Evolutionary conservation across 2,113 vertebrate species (phyloP).

Genomic region (Climacteris rufus): DNA sequence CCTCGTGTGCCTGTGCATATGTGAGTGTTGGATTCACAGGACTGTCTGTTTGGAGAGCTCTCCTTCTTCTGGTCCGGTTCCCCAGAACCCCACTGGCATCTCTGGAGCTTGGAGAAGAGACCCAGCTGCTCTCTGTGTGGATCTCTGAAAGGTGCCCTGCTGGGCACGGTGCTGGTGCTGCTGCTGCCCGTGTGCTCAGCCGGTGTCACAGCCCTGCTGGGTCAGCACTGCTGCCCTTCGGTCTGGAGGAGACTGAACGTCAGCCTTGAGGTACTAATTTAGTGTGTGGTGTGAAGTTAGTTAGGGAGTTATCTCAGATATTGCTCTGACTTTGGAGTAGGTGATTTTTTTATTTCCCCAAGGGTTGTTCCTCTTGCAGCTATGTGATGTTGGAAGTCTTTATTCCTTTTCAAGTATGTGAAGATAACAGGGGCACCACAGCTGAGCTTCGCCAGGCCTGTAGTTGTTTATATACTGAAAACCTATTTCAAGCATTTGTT

Average conservation of each 20-base stretch:
- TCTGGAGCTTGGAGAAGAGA: not conserved
- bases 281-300: not conserved
- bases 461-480: not conserved
- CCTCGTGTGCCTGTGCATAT: not conserved
- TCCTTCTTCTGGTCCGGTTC: not conserved
- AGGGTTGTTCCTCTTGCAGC: not conserved
- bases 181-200: not conserved
- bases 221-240: not conserved
- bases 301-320: not conserved
- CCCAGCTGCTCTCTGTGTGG: not conserved
- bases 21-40: not conserved
- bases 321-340: not conserved
- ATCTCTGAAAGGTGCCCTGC: not conserved
- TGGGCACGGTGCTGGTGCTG: accelerated
- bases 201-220: not conserved
- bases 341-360: not conserved
- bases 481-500: not conserved
- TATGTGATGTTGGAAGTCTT: not conserved
- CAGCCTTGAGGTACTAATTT: not conserved
- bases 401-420: not conserved
- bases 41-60: not conserved
- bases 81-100: not conserved
- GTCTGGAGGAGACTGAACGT: not conserved
- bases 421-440: not conserved
- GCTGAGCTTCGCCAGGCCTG: not conserved